These are phyloP conservation scores for Lepilemur septentrionalis DNA, from an alignment of 2,797 vertebrate genomes.

Conservation along the genomic window DNA sequence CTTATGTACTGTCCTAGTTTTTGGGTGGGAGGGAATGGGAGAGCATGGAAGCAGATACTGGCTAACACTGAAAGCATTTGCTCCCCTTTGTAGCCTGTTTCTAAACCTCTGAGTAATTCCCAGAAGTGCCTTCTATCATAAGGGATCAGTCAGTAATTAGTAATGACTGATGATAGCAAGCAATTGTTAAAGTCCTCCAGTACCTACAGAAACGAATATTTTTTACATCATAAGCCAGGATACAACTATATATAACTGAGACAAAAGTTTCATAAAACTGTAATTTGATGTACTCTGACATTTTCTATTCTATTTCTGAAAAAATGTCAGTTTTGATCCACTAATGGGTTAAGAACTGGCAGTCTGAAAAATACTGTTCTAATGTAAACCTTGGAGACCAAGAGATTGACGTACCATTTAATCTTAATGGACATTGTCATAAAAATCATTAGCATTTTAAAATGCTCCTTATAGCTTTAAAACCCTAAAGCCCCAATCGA, in stretches of 20 bases:
- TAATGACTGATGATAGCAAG: not conserved
- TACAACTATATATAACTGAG: not conserved
- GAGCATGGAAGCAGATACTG: not conserved
- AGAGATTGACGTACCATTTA: not conserved
- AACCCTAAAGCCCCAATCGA: not conserved
- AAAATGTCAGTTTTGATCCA: not conserved
- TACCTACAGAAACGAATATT: not conserved
- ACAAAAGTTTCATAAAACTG: not conserved
- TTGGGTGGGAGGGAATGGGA: too few relatives aligned
- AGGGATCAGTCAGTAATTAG: not conserved
- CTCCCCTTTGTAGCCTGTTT: not conserved
- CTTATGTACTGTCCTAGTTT: not conserved
- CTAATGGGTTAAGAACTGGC: too few relatives aligned
- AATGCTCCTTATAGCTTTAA: not conserved
- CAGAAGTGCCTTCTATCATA: not conserved
- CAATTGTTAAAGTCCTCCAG: not conserved
- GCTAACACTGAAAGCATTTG: not conserved
- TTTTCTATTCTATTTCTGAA: not conserved
- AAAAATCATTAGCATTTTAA: not conserved
- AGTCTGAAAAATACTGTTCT: constrained; percentile 2
- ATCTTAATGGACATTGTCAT: not conserved
- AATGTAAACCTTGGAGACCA: not conserved
- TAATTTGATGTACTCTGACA: not conserved
- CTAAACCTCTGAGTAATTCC: not conserved
- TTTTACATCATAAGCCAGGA: not conserved